Conservation (phyloP, 2,888 invertebrate genomes). For the Galerucella pusilla region DNA sequence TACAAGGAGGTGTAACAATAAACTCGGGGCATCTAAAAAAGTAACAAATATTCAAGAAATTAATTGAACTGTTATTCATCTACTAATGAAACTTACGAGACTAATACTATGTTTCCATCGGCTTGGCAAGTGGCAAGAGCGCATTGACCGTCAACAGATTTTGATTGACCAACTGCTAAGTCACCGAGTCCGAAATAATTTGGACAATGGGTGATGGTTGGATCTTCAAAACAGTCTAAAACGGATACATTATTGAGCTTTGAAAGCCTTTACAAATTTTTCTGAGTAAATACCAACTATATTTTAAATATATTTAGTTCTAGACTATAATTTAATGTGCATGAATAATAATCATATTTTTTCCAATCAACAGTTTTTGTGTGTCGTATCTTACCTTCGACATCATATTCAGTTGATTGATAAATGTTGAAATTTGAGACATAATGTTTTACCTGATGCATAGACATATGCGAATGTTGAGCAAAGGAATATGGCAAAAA, state of each 20-base stretch:
- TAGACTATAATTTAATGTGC: too few relatives aligned
- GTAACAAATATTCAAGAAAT: background rate
- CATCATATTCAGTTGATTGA: too few relatives aligned
- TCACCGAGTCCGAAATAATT: background rate
- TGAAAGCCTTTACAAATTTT: too few relatives aligned
- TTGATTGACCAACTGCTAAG: background rate
- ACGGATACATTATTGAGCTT: background rate
- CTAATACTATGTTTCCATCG: background rate
- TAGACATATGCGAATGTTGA: background rate
- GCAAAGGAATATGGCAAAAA: background rate
- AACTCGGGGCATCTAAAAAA: slow-evolving; percentile 2
- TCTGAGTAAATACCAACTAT: too few relatives aligned
- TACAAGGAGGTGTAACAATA: background rate
- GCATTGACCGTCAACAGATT: background rate
- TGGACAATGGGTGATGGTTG: background rate
- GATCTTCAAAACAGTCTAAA: background rate
- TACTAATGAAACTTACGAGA: background rate
- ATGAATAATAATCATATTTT: too few relatives aligned
- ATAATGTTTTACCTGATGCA: background rate
- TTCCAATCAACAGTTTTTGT: too few relatives aligned
- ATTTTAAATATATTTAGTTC: too few relatives aligned
- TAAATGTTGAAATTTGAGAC: background rate
- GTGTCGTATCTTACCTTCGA: too few relatives aligned
- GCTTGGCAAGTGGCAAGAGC: background rate
- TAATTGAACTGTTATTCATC: background rate